Percentiles rank a stretch among this genome's conserved stretches.
These are phyloP conservation scores for Gisinianus flammeolus DNA, from an alignment of 2,888 invertebrate species.

Conservation along the genomic window DNA sequence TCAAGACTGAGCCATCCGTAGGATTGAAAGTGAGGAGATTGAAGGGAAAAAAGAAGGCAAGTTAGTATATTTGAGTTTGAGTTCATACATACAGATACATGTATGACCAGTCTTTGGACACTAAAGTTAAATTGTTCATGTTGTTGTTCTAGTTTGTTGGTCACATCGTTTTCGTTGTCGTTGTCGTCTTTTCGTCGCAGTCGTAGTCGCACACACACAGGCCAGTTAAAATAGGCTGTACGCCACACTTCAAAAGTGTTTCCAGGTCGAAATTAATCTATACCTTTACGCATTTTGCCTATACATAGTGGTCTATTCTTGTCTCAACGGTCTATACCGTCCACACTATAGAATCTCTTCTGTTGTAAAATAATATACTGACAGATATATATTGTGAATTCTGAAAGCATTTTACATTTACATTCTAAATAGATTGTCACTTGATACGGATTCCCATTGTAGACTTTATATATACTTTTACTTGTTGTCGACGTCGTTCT, in stretches of 20 bases:
- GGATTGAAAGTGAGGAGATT: background rate
- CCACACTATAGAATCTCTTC: too few relatives aligned
- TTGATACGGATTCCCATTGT: background rate
- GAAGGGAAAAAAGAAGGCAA: background rate
- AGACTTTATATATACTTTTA: background rate
- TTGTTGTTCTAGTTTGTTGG: constrained; percentile 30
- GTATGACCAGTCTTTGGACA: constrained; percentile 13
- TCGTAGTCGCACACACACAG: background rate
- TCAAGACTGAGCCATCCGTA: too few relatives aligned
- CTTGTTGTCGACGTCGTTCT: background rate
- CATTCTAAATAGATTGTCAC: background rate
- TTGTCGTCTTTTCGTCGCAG: background rate
- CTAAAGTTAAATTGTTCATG: background rate
- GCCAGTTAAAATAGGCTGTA: constrained; percentile 28
- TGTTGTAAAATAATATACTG: too few relatives aligned
- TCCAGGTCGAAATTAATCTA: constrained; percentile 27
- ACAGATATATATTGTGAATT: background rate
- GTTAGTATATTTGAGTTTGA: background rate
- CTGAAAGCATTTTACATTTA: background rate
- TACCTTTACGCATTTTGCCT: background rate
- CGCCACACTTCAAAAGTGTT: constrained; percentile 36
- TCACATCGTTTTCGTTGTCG: background rate
- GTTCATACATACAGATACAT: background rate
- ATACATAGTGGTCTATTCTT: background rate
- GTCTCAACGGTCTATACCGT: too few relatives aligned